Percentiles rank a stretch among this genome's conserved stretches.
phyloP scores from a whole-genome alignment of 2,797 vertebrate genomes.

The Halcyon smyrnensis region DNA sequence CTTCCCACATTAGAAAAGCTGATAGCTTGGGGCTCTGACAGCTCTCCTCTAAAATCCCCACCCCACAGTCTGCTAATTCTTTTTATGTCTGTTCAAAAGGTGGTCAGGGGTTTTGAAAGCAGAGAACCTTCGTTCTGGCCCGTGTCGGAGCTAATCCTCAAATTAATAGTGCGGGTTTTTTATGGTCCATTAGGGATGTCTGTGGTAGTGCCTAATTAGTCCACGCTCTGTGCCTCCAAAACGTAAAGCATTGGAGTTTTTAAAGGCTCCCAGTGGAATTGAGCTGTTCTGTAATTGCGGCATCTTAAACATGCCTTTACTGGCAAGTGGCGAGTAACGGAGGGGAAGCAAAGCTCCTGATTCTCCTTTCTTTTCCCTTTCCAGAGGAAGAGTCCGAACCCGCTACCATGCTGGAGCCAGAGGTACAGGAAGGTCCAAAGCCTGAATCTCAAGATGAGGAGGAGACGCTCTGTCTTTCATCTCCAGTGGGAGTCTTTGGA shows the following conservation, averaged over 20 bases:
- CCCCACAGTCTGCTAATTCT: neutral
- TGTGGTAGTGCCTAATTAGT: constrained; percentile 60
- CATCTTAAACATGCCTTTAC: neutral
- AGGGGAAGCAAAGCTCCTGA: constrained; percentile 25
- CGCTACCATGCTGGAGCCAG: constrained; percentile 69
- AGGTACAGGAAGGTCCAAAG: constrained; percentile 70
- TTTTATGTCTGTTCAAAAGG: constrained; percentile 19
- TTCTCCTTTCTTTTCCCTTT: neutral
- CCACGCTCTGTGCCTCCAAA: constrained; percentile 23
- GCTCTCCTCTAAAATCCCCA: neutral
- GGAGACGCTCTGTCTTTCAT: constrained; percentile 71
- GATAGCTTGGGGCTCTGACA: constrained; percentile 14
- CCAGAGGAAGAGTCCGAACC: constrained; percentile 70
- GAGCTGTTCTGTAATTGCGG: constrained; percentile 33
- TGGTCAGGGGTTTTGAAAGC: constrained; percentile 34
- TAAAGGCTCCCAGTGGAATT: constrained; percentile 31
- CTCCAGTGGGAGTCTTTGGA: constrained; percentile 79
- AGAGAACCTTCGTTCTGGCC: constrained; percentile 12
- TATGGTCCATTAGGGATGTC: constrained; percentile 55
- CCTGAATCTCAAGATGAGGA: constrained; percentile 74
- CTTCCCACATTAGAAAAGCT: constrained; percentile 4
- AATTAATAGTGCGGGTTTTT: constrained; percentile 61
- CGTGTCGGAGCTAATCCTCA: constrained; percentile 40
- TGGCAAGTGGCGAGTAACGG: neutral
- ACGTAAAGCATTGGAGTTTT: constrained; percentile 36